These are phyloP conservation scores for Leptestheria dahalacensis DNA, from an alignment of 1,140 invertebrate species.

Conservation along the genomic window DNA sequence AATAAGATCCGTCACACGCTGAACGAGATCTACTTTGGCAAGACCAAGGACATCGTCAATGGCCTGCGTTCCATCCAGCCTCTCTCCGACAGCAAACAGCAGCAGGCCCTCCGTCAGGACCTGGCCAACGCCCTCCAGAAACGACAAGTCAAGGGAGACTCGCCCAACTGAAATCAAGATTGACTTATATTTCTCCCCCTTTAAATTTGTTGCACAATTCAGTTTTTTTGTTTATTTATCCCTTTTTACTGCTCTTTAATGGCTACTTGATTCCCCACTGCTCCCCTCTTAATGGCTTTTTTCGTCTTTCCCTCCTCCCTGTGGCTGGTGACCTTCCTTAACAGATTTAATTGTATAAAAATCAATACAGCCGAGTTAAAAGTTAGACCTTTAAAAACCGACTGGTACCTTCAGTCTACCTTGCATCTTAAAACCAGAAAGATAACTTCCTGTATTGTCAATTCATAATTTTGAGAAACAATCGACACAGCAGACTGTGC, in stretches of 20 bases:
- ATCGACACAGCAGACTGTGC: neutral
- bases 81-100: constrained; percentile 63
- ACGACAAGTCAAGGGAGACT: constrained; percentile 41
- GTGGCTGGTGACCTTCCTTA: too few relatives aligned
- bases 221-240: too few relatives aligned
- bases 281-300: too few relatives aligned
- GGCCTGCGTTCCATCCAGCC: constrained; percentile 80
- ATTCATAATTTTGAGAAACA: neutral
- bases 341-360: too few relatives aligned
- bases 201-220: too few relatives aligned
- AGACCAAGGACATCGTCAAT: constrained; percentile 97
- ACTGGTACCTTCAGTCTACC: too few relatives aligned
- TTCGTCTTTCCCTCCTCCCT: too few relatives aligned
- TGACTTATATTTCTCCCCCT: neutral
- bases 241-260: too few relatives aligned
- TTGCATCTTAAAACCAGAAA: neutral
- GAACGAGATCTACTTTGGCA: constrained; percentile 98
- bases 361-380: too few relatives aligned
- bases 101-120: constrained; percentile 69
- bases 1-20: constrained; percentile 97
- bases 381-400: too few relatives aligned
- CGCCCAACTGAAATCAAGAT: constrained; percentile 1
- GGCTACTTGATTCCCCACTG: neutral
- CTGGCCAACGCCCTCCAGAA: constrained; percentile 63
- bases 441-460: neutral